phyloP scores from a whole-genome alignment of 2,113 vertebrate genomes.

The Mesitornis unicolor region DNA sequence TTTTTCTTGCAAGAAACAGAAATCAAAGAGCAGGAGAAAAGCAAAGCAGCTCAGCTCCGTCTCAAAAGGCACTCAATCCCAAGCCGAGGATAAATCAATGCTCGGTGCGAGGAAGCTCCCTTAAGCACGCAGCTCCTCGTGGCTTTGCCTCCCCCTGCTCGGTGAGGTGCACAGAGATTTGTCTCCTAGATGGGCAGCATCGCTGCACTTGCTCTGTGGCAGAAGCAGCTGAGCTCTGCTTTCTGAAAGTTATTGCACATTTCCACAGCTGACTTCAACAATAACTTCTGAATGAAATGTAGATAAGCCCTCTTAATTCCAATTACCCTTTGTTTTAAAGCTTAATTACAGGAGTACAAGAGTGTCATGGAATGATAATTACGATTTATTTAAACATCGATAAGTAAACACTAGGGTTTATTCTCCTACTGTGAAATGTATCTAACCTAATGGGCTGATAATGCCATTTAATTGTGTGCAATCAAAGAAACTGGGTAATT shows the following conservation, averaged over 20 bases:
- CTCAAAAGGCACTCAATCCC: not conserved
- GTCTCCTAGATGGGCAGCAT: not conserved
- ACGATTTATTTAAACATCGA: slow-evolving; percentile 41
- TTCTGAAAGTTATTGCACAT: not conserved
- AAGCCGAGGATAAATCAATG: not conserved
- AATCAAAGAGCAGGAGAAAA: not conserved
- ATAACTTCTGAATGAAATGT: slow-evolving; percentile 31
- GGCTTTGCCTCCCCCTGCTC: not conserved
- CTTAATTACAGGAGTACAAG: slow-evolving; percentile 48
- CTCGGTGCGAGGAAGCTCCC: not conserved
- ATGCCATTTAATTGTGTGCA: slow-evolving; percentile 38
- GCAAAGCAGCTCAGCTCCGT: not conserved
- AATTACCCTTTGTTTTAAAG: slow-evolving; percentile 48
- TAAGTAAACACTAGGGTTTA: slow-evolving; percentile 55
- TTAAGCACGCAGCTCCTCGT: not conserved
- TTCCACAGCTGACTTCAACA: slow-evolving; percentile 4
- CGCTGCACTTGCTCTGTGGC: not conserved
- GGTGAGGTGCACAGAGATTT: not conserved
- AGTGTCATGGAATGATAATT: slow-evolving; percentile 48
- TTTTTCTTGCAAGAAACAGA: not conserved
- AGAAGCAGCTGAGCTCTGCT: not conserved
- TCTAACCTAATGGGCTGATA: slow-evolving; percentile 53
- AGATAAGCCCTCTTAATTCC: slow-evolving; percentile 50
- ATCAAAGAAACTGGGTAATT: slow-evolving; percentile 43
- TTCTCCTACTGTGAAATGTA: slow-evolving; percentile 55